phyloP scores from a whole-genome alignment of 1,140 invertebrate genomes.

The Leptinotarsa lineolata region DNA sequence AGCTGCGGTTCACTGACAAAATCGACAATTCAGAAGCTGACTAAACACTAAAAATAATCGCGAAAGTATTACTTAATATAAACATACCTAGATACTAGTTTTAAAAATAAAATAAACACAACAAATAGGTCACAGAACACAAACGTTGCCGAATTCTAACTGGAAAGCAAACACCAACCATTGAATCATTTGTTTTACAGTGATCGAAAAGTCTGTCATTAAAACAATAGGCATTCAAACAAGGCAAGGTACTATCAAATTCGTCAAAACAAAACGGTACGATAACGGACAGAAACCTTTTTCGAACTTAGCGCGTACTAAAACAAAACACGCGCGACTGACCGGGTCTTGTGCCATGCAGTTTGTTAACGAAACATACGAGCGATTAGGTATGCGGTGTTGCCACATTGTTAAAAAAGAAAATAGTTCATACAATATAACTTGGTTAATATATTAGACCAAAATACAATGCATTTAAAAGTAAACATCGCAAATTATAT shows the following conservation, averaged over 20 bases:
- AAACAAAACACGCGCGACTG: slow-evolving; percentile 30
- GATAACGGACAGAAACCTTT: slow-evolving; percentile 23
- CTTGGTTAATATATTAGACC: too few species aligned
- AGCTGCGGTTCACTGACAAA: too few species aligned
- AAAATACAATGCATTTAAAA: too few species aligned
- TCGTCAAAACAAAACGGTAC: slow-evolving; percentile 12
- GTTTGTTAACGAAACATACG: slow-evolving; percentile 25
- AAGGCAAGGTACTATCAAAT: slow-evolving; percentile 16
- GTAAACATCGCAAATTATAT: too few species aligned
- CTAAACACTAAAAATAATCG: not conserved
- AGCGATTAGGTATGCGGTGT: slow-evolving; percentile 12
- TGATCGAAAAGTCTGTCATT: not conserved
- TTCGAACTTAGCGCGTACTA: slow-evolving; percentile 24
- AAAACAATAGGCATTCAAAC: not conserved
- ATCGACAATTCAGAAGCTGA: not conserved
- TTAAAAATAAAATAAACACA: not conserved
- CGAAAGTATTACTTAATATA: not conserved
- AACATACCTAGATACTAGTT: not conserved
- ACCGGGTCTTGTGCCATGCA: slow-evolving; percentile 17
- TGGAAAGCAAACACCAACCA: not conserved
- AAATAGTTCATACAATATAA: not conserved
- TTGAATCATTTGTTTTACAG: not conserved
- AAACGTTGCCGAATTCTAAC: not conserved
- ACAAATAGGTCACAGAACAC: slow-evolving; percentile 2
- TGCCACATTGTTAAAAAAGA: not conserved